Base-by-base conservation (phyloP, 2,797 vertebrate genomes). In the Hydrocynus forskahlii region DNA sequence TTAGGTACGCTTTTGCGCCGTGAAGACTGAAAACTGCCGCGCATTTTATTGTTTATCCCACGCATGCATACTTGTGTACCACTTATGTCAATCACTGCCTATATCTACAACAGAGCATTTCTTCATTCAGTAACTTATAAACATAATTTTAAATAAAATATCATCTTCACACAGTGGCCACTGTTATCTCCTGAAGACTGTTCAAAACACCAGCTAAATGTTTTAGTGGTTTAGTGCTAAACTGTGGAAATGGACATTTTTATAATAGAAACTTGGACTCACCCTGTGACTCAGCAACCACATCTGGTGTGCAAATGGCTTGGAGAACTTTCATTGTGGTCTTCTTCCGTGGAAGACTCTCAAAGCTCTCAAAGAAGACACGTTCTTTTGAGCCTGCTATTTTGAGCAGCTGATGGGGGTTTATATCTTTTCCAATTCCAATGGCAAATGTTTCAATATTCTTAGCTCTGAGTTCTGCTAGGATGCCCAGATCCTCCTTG, bases 381-480 rank as follows among this genome's bases (percentile, higher is more conserved):
- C 79, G 93, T 0, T 88, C n/a, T 0, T 77, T 1, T 0, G 81
- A 87, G 0, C 90, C 88, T 2, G 95, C 89, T 43, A 96, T 96
- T 87, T 92, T 92, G 80, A 91, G 79, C 75, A 98, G 93, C 85
- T 96, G 82, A 0, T 78, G 76, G 66, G 91, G 86, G 0, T 77
- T 68, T 6, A 92, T 88, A 5, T 89, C 59, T 0, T 87, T 0
- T 2, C 95, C 95, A 0, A 96, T 83, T 4, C 95, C 95, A 4
- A 96, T 90, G 71, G 88, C 92, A 75, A 95, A 96, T 69, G 97
- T 79, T 29, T 91, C 82, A 0, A 96, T 86, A 0, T 91, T 86
- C 77, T 92, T 68, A 0, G 1, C 84, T 79, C 87, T 89, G 40
- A 97, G 90, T 12, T 17, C 38, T 0, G 79, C 57, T 0, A 95